A percentile compares a stretch with the other conserved stretches of the same genome.
These are phyloP conservation scores for Nysson spinosus DNA, from an alignment of 2,888 invertebrate species.

Conservation along the genomic window DNA sequence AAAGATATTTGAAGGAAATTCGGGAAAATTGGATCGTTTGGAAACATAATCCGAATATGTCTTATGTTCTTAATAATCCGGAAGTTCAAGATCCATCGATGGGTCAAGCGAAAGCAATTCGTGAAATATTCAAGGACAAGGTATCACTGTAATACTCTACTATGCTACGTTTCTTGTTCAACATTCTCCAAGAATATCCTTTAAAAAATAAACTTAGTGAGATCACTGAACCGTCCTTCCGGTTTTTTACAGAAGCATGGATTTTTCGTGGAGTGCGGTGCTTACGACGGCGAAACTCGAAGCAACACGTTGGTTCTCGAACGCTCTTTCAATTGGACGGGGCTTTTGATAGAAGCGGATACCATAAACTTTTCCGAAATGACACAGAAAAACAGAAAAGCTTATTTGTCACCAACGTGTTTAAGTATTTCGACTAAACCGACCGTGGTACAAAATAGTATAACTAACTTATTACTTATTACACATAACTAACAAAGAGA, in stretches of 20 bases:
- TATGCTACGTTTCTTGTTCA: not conserved
- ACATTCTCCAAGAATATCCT: too few species aligned
- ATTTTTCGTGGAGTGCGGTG: conserved; percentile 80
- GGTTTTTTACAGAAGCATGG: conserved; percentile 73
- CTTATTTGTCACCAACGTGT: conserved; percentile 78
- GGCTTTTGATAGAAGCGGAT: conserved; percentile 79
- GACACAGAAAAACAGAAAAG: conserved; percentile 76
- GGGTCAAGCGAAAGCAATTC: conserved; percentile 74
- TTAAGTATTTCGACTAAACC: conserved; percentile 76
- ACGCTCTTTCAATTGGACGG: conserved; percentile 77
- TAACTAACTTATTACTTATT: too few species aligned
- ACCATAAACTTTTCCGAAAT: conserved; percentile 77
- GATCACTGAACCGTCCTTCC: not conserved
- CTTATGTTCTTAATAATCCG: conserved; percentile 64
- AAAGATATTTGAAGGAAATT: conserved; percentile 41
- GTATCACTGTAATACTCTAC: conserved; percentile 53
- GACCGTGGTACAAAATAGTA: conserved; percentile 70
- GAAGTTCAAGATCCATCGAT: conserved; percentile 73
- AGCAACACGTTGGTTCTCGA: conserved; percentile 80
- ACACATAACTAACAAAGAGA: too few species aligned
- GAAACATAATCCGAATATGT: conserved; percentile 25
- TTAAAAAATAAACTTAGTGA: not conserved
- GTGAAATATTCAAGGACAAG: conserved; percentile 72
- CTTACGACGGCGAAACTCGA: conserved; percentile 79
- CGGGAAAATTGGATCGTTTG: conserved; percentile 57